These are phyloP conservation scores for Pantala flavescens DNA, from an alignment of 1,140 invertebrate genomes.

Conservation along the genomic window DNA sequence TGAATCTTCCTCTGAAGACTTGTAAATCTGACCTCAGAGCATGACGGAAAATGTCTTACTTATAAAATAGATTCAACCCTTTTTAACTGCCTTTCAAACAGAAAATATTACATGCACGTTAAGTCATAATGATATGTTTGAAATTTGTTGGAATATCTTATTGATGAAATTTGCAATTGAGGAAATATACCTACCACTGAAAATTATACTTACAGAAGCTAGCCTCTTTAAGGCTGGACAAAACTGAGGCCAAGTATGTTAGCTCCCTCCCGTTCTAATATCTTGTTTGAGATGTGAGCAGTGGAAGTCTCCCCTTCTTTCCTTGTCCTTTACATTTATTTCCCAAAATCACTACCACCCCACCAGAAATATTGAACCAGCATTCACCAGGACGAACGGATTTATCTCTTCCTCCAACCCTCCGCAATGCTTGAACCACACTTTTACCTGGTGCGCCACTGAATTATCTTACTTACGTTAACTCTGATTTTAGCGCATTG, in stretches of 20 bases:
- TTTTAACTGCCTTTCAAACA: not conserved
- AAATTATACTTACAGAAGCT: not conserved
- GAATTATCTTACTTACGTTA: conserved; percentile 43
- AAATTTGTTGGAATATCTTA: not conserved
- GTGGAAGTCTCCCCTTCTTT: not conserved
- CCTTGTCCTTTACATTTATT: not conserved
- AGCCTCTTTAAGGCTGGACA: conserved; percentile 3
- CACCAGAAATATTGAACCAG: not conserved
- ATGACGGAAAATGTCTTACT: not conserved
- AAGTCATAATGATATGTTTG: not conserved
- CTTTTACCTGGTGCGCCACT: conserved; percentile 56
- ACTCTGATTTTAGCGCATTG: conserved; percentile 32
- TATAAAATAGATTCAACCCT: not conserved
- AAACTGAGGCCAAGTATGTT: conserved; percentile 5
- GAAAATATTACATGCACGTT: not conserved
- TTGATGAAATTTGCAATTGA: not conserved
- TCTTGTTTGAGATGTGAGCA: conserved; percentile 1
- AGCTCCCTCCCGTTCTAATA: conserved; percentile 3
- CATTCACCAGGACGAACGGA: not conserved
- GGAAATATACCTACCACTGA: not conserved
- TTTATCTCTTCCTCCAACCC: not conserved
- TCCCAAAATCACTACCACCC: not conserved
- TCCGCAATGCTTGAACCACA: conserved; percentile 25
- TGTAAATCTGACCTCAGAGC: not conserved
- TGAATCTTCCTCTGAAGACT: not conserved